Evolutionary conservation across 2,113 vertebrate species (phyloP).

Genomic region (Anolis carolinensis): DNA sequence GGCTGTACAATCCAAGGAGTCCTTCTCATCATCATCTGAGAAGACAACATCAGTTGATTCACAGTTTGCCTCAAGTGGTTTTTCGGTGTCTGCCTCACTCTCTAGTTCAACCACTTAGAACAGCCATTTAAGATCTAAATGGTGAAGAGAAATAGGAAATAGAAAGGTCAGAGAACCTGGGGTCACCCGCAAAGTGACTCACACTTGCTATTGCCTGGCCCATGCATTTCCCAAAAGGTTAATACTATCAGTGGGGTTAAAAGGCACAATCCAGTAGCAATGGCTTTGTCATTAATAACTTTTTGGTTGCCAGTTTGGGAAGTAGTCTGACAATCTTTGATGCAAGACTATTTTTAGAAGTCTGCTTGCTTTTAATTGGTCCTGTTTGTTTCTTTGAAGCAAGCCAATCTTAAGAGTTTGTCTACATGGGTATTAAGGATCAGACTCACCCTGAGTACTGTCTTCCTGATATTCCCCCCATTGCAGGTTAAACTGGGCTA

Average conservation of each 20-base stretch:
- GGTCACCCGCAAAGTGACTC: constrained; percentile 3
- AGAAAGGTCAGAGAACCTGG: constrained; percentile 43
- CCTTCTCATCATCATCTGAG: constrained; percentile 77
- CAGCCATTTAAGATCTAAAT: constrained; percentile 72
- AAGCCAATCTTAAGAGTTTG: no score
- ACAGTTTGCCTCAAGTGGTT: constrained; percentile 67
- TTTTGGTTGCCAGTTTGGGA: constrained; percentile 1
- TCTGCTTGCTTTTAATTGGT: neutral
- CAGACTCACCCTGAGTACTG: no score
- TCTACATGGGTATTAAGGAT: no score
- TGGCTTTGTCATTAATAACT: constrained; percentile 46
- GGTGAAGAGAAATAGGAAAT: constrained; percentile 64
- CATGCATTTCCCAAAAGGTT: constrained; percentile 62
- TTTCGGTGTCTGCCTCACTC: constrained; percentile 72
- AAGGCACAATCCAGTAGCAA: constrained; percentile 36
- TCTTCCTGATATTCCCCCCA: no score
- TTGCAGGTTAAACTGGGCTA: no score
- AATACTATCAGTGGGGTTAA: constrained; percentile 25
- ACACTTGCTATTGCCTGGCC: neutral
- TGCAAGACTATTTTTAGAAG: neutral
- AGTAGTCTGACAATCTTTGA: neutral
- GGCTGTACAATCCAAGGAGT: constrained; percentile 71
- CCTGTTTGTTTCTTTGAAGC: neutral
- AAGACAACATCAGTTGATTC: constrained; percentile 72
- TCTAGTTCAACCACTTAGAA: constrained; percentile 77